These are phyloP conservation scores for Sitta carolinensis DNA, from an alignment of 2,797 vertebrate species.

Conservation along the genomic window DNA sequence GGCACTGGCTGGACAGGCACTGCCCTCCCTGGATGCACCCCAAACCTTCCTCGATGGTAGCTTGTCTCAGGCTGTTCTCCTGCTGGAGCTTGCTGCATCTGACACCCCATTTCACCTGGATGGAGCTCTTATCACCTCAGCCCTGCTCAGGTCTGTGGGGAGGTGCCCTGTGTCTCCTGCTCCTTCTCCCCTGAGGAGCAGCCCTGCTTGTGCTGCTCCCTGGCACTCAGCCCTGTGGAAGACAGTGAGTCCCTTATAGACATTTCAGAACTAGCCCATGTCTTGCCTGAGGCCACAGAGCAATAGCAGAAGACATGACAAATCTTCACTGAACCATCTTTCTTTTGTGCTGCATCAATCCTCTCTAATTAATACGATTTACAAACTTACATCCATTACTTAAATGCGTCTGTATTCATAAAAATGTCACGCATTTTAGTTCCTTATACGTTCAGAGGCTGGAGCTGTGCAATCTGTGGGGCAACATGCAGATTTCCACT, in stretches of 20 bases:
- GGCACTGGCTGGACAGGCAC: not conserved
- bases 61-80: not conserved
- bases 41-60: not conserved
- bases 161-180: not conserved
- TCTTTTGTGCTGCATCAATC: not conserved
- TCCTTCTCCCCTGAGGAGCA: not conserved
- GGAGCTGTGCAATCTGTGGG: not conserved
- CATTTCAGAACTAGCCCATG: not conserved
- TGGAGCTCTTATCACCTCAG: not conserved
- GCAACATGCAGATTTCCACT: not conserved
- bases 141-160: not conserved
- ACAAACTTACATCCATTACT: not conserved
- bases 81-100: not conserved
- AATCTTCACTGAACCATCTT: not conserved
- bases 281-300: not conserved
- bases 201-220: not conserved
- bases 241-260: not conserved
- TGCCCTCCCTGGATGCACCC: not conserved
- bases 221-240: not conserved
- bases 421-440: slow-evolving; percentile 4
- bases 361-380: slow-evolving; percentile 19
- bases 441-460: not conserved
- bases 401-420: slow-evolving; percentile 18
- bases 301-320: not conserved
- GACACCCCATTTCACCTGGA: no score